phyloP scores from a whole-genome alignment of 2,797 vertebrate species.

The Macroramphosus scolopax region DNA sequence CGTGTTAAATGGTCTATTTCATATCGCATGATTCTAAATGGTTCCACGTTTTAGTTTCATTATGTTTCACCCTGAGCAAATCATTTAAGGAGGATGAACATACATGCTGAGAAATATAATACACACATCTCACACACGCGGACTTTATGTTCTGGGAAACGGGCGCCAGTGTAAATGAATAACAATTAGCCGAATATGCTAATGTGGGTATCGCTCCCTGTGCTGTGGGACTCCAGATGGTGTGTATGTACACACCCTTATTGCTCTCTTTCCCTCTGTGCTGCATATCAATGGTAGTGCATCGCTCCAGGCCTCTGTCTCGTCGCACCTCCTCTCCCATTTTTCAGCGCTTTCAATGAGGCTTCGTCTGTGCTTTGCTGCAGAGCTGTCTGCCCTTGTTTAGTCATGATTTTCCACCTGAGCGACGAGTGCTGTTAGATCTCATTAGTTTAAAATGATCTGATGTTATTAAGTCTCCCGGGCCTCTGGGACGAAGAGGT shows the following conservation, averaged over 20 bases:
- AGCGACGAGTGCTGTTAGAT: constrained; percentile 47
- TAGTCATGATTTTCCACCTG: constrained; percentile 58
- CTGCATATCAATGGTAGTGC: constrained; percentile 57
- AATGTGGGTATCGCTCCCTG: constrained; percentile 48
- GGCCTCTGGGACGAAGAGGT: constrained; percentile 18
- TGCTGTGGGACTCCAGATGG: constrained; percentile 38
- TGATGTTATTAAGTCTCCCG: constrained; percentile 38
- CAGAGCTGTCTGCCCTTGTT: constrained; percentile 55
- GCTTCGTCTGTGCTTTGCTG: constrained; percentile 32
- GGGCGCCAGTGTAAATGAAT: constrained; percentile 48
- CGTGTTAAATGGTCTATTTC: too few relatives aligned
- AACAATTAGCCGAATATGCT: constrained; percentile 67
- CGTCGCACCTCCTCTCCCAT: constrained; percentile 53
- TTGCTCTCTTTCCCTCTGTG: constrained; percentile 17
- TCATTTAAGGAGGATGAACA: constrained; percentile 9
- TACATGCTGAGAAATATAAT: constrained; percentile 25
- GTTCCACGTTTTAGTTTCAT: too few relatives aligned
- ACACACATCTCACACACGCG: constrained; percentile 17
- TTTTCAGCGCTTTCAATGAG: constrained; percentile 63
- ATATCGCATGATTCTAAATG: too few relatives aligned
- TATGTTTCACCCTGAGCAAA: too few relatives aligned
- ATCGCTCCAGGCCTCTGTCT: constrained; percentile 52
- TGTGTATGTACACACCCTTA: constrained; percentile 32
- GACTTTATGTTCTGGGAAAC: constrained; percentile 33
- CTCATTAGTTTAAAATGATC: constrained; percentile 60